These are phyloP conservation scores for Drosophila testacea DNA, from an alignment of 2,888 invertebrate genomes.

Conservation along the genomic window DNA sequence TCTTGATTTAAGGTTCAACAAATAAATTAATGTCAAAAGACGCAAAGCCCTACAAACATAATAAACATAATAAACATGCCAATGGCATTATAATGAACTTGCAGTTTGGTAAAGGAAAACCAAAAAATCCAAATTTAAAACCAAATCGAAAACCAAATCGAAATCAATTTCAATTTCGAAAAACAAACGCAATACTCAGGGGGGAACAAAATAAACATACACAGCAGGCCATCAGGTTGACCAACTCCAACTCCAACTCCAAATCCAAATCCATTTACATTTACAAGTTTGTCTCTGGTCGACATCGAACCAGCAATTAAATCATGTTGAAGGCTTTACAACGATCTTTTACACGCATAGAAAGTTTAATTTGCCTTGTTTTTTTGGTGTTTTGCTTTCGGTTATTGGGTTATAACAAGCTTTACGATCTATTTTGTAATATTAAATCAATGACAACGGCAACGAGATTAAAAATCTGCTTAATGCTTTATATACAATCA, in stretches of 20 bases:
- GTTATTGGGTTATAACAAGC: conserved; percentile 24
- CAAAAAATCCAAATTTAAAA: neutral
- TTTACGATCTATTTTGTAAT: conserved; percentile 33
- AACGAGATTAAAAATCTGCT: too few relatives aligned
- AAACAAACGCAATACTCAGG: conserved; percentile 18
- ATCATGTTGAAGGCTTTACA: conserved; percentile 45
- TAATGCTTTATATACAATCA: neutral
- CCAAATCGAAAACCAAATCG: conserved; percentile 9
- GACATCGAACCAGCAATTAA: conserved; percentile 51
- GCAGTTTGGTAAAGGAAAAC: conserved; percentile 35
- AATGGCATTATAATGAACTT: conserved; percentile 60
- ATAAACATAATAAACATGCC: conserved; percentile 63
- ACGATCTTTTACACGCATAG: conserved; percentile 50
- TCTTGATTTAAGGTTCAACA: conserved; percentile 41
- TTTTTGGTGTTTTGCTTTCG: conserved; percentile 16
- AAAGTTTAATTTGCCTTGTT: conserved; percentile 49
- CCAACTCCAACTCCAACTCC: conserved; percentile 29
- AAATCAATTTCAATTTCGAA: conserved; percentile 21
- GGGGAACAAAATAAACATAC: conserved; percentile 15
- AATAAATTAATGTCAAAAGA: conserved; percentile 35
- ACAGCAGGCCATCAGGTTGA: conserved; percentile 51
- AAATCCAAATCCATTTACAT: conserved; percentile 8
- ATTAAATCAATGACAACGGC: neutral
- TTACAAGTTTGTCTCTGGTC: conserved; percentile 23
- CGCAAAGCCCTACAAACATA: conserved; percentile 29